Percentiles rank a stretch among this genome's conserved stretches.
These are phyloP conservation scores for Habrosyne pyritoides DNA, from an alignment of 2,888 invertebrate genomes.

Conservation along the genomic window DNA sequence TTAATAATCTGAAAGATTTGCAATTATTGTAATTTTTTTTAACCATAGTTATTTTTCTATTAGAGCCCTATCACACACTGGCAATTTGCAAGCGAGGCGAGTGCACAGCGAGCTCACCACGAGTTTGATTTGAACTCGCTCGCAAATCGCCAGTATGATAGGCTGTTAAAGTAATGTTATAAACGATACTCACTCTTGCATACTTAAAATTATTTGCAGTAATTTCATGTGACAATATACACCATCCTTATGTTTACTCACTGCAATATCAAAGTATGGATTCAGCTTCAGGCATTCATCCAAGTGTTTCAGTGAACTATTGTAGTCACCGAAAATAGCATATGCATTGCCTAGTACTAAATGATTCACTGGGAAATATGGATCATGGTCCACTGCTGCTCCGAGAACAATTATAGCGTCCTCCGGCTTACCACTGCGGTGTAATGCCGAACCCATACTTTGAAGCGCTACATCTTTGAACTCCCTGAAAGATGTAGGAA, in stretches of 20 bases:
- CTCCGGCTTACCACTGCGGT: conserved; percentile 85
- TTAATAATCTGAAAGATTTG: conserved; percentile 49
- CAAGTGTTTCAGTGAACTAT: conserved; percentile 84
- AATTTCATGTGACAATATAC: conserved; percentile 87
- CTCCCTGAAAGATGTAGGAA: conserved; percentile 77
- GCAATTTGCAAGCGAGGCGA: too few species aligned
- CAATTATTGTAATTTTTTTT: not conserved
- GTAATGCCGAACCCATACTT: conserved; percentile 89
- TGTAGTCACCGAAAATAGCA: conserved; percentile 87
- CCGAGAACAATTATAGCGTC: conserved; percentile 89
- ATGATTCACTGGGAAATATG: conserved; percentile 83
- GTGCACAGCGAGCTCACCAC: too few species aligned
- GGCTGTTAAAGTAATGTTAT: too few species aligned
- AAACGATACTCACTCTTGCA: conserved; percentile 87
- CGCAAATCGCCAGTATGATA: too few species aligned
- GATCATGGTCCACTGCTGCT: conserved; percentile 88
- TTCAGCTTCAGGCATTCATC: conserved; percentile 86
- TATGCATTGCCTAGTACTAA: conserved; percentile 89
- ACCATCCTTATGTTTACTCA: conserved; percentile 85
- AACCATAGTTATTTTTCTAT: too few species aligned
- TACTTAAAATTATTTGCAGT: conserved; percentile 83
- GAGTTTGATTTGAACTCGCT: too few species aligned
- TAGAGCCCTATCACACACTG: too few species aligned
- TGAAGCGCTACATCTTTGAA: conserved; percentile 89
- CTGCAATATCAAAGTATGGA: conserved; percentile 85